phyloP scores from a whole-genome alignment of 2,888 invertebrate species.

The Ophion costatus region DNA sequence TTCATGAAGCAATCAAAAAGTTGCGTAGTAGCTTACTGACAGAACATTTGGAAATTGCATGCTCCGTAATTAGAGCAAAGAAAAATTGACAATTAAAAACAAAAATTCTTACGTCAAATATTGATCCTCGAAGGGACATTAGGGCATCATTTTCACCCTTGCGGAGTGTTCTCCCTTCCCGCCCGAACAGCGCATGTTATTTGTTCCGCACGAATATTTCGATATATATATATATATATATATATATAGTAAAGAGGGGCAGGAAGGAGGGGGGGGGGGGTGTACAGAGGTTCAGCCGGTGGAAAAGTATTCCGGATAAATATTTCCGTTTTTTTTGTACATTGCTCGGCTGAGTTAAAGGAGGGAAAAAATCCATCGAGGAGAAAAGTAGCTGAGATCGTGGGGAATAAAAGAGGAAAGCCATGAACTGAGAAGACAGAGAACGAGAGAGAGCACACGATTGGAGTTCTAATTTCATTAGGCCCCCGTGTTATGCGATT shows the following conservation, averaged over 20 bases:
- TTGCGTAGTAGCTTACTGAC: neutral
- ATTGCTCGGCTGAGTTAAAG: slow-evolving; percentile 63
- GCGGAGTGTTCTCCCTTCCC: neutral
- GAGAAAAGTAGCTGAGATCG: slow-evolving; percentile 41
- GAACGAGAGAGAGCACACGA: slow-evolving; percentile 70
- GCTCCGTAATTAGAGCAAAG: neutral
- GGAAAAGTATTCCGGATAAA: slow-evolving; percentile 81
- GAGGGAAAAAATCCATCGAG: slow-evolving; percentile 54
- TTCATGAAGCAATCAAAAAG: too few species aligned
- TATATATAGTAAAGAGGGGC: neutral
- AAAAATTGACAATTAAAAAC: slow-evolving; percentile 13
- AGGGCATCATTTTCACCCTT: slow-evolving; percentile 41
- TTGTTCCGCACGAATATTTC: slow-evolving; percentile 45
- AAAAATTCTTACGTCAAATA: slow-evolving; percentile 42
- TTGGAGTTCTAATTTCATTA: slow-evolving; percentile 83
- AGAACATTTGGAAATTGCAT: neutral
- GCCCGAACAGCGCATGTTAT: slow-evolving; percentile 12
- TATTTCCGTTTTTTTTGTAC: slow-evolving; percentile 81
- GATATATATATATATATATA: slow-evolving; percentile 27
- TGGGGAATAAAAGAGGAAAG: slow-evolving; percentile 70
- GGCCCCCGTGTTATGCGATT: slow-evolving; percentile 83
- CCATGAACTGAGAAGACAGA: slow-evolving; percentile 39
- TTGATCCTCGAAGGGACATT: slow-evolving; percentile 27
- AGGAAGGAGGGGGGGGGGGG: neutral
- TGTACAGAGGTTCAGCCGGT: slow-evolving; percentile 52